A percentile compares a stretch with the other conserved stretches of the same genome.
phyloP scores from a whole-genome alignment of 2,113 vertebrate genomes.

The Paracanthobrama guichenoti region DNA sequence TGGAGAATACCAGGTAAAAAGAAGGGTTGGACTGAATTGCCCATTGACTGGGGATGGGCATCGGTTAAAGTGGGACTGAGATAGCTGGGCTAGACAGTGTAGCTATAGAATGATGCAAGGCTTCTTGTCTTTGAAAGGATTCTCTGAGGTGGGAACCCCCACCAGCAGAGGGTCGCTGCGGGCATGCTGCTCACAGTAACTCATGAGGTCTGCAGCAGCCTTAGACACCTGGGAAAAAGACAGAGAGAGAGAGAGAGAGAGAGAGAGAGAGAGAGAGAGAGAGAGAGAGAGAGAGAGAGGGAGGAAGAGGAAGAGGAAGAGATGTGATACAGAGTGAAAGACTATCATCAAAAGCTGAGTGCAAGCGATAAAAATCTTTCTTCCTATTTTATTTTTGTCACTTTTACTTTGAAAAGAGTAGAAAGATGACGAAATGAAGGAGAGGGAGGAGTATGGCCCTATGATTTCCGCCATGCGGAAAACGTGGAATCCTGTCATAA shows the following conservation, averaged over 20 bases:
- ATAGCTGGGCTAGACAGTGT: background rate
- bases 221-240: slow-evolving; percentile 84
- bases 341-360: too few species aligned
- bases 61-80: slow-evolving; percentile 34
- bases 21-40: slow-evolving; percentile 38
- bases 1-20: slow-evolving; percentile 42
- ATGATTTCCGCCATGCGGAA: too few species aligned
- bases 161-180: slow-evolving; percentile 91
- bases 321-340: background rate
- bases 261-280: background rate
- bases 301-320: background rate
- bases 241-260: background rate
- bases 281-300: background rate
- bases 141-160: slow-evolving; percentile 92
- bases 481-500: too few species aligned
- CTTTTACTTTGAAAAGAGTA: background rate
- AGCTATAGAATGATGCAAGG: slow-evolving; percentile 93
- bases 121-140: slow-evolving; percentile 98
- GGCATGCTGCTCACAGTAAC: slow-evolving; percentile 94
- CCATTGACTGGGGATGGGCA: slow-evolving; percentile 43
- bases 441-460: background rate
- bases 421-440: background rate
- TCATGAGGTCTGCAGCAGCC: slow-evolving; percentile 92
- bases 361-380: background rate
- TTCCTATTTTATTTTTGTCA: background rate